phyloP scores from a whole-genome alignment of 2,888 invertebrate species.

The Rhagonycha lutea region DNA sequence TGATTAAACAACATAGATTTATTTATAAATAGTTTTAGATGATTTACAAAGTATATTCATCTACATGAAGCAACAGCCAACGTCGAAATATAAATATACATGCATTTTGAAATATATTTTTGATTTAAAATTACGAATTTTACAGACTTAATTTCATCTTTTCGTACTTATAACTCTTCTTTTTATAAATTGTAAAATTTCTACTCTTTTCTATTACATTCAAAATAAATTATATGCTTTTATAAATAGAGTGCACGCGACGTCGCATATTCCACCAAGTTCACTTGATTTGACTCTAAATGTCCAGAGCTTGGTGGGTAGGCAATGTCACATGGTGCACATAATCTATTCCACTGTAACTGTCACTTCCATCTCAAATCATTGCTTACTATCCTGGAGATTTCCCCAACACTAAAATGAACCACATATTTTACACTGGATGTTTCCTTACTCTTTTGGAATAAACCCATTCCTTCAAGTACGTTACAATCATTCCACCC shows the following conservation, averaged over 20 bases:
- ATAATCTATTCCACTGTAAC: no score
- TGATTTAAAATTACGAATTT: background rate
- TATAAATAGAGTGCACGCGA: no score
- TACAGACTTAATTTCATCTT: background rate
- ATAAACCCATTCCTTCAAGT: constrained; percentile 55
- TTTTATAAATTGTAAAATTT: no score
- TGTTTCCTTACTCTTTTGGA: constrained; percentile 30
- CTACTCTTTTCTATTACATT: no score
- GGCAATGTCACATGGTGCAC: no score
- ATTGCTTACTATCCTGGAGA: background rate
- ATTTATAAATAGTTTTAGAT: background rate
- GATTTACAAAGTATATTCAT: background rate
- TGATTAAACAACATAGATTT: background rate
- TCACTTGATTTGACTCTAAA: no score
- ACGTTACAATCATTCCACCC: constrained; percentile 55
- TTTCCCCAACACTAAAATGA: background rate
- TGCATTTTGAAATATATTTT: background rate
- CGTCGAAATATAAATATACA: background rate
- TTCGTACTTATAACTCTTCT: no score
- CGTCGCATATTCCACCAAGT: no score
- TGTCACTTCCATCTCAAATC: no score
- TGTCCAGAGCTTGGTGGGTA: no score
- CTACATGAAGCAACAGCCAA: background rate
- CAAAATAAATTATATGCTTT: no score
- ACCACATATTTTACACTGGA: constrained; percentile 19